Conservation (phyloP, 2,888 invertebrate species). For the Pristionchus arcanus region DNA sequence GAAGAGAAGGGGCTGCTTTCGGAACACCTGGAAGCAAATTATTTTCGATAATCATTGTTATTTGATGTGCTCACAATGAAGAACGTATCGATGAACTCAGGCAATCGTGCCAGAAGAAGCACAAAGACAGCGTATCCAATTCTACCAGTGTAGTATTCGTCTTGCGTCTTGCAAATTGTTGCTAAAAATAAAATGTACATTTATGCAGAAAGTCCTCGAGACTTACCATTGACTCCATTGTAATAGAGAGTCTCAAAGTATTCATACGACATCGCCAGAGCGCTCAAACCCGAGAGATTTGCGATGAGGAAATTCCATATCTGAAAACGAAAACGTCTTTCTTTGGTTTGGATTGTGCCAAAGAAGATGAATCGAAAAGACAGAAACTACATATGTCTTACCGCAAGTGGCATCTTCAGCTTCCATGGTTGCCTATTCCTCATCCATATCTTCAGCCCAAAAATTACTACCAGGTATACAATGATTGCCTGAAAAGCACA, state of each 20-base stretch:
- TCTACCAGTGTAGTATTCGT: neutral
- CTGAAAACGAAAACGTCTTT: neutral
- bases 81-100: slow-evolving; percentile 18
- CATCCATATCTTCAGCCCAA: neutral
- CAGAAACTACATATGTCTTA: neutral
- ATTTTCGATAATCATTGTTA: neutral
- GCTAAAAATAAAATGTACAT: neutral
- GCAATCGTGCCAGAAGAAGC: neutral
- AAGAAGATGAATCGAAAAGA: neutral
- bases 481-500: neutral
- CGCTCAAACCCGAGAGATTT: slow-evolving; percentile 1
- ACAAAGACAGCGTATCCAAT: slow-evolving; percentile 5
- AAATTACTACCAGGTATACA: neutral
- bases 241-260: slow-evolving; percentile 11
- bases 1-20: slow-evolving; percentile 76
- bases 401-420: neutral
- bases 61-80: neutral
- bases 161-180: neutral
- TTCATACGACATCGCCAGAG: neutral
- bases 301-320: slow-evolving; percentile 3
- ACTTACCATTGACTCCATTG: neutral
- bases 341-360: neutral
- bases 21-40: slow-evolving; percentile 61
- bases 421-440: neutral
- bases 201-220: neutral